These are phyloP conservation scores for Bostrychus sinensis DNA, from an alignment of 2,113 vertebrate genomes.

Conservation along the genomic window DNA sequence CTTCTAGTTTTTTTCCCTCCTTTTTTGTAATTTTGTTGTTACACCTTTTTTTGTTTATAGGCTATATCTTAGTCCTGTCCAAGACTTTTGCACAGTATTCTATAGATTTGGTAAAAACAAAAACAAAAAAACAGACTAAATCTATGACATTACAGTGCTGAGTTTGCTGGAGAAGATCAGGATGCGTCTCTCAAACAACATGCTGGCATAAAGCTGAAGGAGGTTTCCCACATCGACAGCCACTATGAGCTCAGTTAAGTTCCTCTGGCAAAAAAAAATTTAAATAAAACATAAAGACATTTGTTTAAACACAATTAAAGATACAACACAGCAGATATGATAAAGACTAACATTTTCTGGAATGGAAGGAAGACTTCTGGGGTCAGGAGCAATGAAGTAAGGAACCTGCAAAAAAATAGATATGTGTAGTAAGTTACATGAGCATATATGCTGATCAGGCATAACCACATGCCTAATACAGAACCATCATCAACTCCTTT, in stretches of 20 bases:
- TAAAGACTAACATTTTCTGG: slow-evolving; percentile 88
- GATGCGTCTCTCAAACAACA: slow-evolving; percentile 88
- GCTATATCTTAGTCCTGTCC: too few relatives aligned
- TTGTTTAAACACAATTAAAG: background rate
- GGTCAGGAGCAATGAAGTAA: slow-evolving; percentile 87
- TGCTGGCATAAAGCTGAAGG: slow-evolving; percentile 87
- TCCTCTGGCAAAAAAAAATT: slow-evolving; percentile 80
- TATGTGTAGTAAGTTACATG: too few relatives aligned
- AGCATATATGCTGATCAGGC: background rate
- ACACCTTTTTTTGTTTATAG: too few relatives aligned
- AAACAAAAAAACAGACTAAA: background rate
- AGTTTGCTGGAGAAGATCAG: slow-evolving; percentile 87
- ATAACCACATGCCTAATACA: background rate
- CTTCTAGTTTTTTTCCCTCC: too few relatives aligned
- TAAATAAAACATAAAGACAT: background rate
- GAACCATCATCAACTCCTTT: too few relatives aligned
- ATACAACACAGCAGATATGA: background rate
- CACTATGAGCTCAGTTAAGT: slow-evolving; percentile 90
- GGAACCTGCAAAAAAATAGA: slow-evolving; percentile 79
- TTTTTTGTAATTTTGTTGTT: too few relatives aligned
- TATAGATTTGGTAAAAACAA: background rate
- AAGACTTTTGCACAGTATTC: too few relatives aligned
- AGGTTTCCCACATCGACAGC: slow-evolving; percentile 86
- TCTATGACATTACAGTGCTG: slow-evolving; percentile 81
- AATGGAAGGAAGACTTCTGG: slow-evolving; percentile 84